A percentile compares a stretch with the other conserved stretches of the same genome.
These are phyloP conservation scores for Gymnoscopelus microlampas DNA, from an alignment of 2,797 vertebrate species.

Conservation along the genomic window DNA sequence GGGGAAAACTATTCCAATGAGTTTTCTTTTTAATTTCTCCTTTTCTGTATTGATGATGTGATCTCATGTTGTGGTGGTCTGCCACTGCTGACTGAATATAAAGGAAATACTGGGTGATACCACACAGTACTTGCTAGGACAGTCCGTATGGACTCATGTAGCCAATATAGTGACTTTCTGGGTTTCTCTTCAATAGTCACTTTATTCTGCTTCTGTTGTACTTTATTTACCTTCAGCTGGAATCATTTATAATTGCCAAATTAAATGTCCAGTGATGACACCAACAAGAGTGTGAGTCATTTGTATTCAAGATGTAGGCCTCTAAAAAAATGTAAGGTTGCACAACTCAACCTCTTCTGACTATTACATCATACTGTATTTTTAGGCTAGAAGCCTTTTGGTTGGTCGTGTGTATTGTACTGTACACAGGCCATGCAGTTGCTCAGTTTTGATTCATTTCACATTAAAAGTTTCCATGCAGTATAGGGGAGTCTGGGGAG, in stretches of 20 bases:
- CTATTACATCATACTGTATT: no score
- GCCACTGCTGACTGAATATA: constrained; percentile 2
- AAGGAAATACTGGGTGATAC: constrained; percentile 2
- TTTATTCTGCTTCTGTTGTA: constrained; percentile 35
- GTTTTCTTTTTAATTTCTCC: neutral
- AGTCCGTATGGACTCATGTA: constrained; percentile 11
- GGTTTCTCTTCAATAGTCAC: constrained; percentile 24
- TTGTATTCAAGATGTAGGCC: neutral
- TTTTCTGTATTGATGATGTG: constrained; percentile 3
- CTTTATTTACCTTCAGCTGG: constrained; percentile 45
- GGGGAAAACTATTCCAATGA: neutral
- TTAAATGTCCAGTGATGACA: constrained; percentile 38
- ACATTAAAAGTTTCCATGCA: no score
- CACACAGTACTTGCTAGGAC: neutral
- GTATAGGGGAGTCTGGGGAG: no score
- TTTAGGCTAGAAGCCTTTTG: no score
- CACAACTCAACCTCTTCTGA: no score
- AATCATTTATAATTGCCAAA: constrained; percentile 47
- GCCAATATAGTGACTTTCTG: constrained; percentile 12
- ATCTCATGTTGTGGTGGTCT: neutral
- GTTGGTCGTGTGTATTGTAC: no score
- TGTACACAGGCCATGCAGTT: no score
- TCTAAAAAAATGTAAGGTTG: no score
- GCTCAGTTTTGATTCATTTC: no score
- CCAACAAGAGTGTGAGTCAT: constrained; percentile 44